Percentiles rank a stretch among this genome's conserved stretches.
Evolutionary conservation across 2,113 vertebrate genomes (phyloP).

Genomic region (Eolophus roseicapilla): DNA sequence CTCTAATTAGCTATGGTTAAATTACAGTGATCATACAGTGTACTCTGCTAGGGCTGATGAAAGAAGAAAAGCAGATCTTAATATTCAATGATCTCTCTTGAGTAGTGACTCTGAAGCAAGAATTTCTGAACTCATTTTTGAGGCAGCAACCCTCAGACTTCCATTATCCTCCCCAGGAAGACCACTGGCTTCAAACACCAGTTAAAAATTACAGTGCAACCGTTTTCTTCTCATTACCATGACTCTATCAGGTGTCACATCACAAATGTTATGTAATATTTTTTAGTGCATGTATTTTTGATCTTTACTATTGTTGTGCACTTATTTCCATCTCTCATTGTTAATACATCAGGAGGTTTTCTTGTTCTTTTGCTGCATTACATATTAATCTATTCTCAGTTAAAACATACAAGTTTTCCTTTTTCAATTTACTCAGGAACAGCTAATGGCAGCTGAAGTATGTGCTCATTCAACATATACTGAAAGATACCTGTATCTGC

Average conservation of each 20-base stretch:
- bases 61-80: slow-evolving; percentile 15
- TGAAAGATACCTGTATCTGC: not conserved
- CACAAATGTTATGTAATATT: rapidly evolving
- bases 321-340: not conserved
- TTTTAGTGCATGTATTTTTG: not conserved
- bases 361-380: not conserved
- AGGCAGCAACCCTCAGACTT: not conserved
- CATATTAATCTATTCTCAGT: not conserved
- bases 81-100: not conserved
- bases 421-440: not conserved
- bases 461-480: not conserved
- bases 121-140: not conserved
- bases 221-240: not conserved
- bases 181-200: not conserved
- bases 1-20: slow-evolving; percentile 57
- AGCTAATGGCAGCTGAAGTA: not conserved
- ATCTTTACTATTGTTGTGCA: too few relatives aligned
- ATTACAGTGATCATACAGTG: slow-evolving; percentile 21
- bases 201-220: not conserved
- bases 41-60: not conserved
- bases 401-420: not conserved
- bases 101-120: not conserved
- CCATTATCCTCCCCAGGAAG: not conserved
- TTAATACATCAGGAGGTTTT: not conserved
- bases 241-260: not conserved